These are phyloP conservation scores for Drosophila kepulauana DNA, from an alignment of 1,140 invertebrate species.

Conservation along the genomic window DNA sequence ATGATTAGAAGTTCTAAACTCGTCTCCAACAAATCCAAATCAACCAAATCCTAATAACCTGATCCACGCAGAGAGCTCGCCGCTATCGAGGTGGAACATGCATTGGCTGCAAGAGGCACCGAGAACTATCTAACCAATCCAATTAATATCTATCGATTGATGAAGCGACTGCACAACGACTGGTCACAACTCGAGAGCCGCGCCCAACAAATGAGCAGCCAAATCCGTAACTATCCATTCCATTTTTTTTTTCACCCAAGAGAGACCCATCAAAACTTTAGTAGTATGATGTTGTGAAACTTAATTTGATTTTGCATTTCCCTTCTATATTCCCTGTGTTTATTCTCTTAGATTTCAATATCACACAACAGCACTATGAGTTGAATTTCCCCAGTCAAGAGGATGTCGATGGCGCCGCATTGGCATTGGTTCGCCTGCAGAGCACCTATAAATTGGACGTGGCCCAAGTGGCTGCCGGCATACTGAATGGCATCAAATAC, in stretches of 20 bases:
- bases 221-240: conserved; percentile 46
- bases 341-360: conserved; percentile 56
- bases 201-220: conserved; percentile 40
- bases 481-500: conserved; percentile 93
- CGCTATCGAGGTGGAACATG: conserved; percentile 90
- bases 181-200: conserved; percentile 89
- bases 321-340: not conserved
- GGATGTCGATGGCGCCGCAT: conserved; percentile 96
- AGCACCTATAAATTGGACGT: conserved; percentile 98
- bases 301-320: conserved; percentile 1
- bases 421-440: conserved; percentile 96
- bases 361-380: conserved; percentile 87
- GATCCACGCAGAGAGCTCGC: conserved; percentile 87
- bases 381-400: conserved; percentile 94
- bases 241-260: too few species aligned
- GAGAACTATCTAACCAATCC: conserved; percentile 96
- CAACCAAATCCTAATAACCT: conserved; percentile 47
- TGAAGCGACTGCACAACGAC: conserved; percentile 96
- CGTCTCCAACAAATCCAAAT: conserved; percentile 18
- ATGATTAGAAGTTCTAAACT: conserved; percentile 46
- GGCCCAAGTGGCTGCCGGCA: conserved; percentile 93
- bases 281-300: not conserved
- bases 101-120: conserved; percentile 90
- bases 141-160: conserved; percentile 97
- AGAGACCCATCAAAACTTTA: not conserved